Conservation (phyloP, 2,113 vertebrate species). For the Pan paniscus region DNA sequence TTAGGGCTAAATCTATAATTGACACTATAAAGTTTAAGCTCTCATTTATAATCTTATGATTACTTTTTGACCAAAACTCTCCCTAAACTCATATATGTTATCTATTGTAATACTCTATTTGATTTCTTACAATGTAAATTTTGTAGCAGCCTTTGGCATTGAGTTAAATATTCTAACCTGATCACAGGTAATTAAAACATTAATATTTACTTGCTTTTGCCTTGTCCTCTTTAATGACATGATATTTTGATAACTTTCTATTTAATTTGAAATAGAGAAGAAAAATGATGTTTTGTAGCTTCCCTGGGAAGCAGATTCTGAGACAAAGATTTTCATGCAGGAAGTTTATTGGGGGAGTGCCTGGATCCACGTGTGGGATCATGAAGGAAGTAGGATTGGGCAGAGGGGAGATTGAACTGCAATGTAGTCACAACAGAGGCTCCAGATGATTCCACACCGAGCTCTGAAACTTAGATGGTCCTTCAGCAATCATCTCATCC, state of each 20-base stretch:
- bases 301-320: background rate
- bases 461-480: background rate
- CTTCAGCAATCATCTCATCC: background rate
- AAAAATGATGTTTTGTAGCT: background rate
- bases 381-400: background rate
- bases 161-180: background rate
- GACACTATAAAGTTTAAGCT: background rate
- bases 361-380: fast-evolving
- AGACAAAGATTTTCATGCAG: background rate
- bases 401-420: background rate
- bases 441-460: background rate
- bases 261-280: background rate
- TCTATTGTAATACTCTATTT: background rate
- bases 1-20: background rate
- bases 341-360: background rate
- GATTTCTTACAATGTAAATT: background rate
- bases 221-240: background rate
- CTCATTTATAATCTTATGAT: background rate
- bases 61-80: background rate
- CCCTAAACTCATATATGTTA: background rate
- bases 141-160: background rate
- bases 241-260: background rate
- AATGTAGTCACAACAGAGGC: background rate
- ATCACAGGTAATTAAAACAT: background rate
- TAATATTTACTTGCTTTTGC: background rate